Evolutionary conservation across 2,113 vertebrate genomes (phyloP).

Genomic region (Protomyctophum bolini): DNA sequence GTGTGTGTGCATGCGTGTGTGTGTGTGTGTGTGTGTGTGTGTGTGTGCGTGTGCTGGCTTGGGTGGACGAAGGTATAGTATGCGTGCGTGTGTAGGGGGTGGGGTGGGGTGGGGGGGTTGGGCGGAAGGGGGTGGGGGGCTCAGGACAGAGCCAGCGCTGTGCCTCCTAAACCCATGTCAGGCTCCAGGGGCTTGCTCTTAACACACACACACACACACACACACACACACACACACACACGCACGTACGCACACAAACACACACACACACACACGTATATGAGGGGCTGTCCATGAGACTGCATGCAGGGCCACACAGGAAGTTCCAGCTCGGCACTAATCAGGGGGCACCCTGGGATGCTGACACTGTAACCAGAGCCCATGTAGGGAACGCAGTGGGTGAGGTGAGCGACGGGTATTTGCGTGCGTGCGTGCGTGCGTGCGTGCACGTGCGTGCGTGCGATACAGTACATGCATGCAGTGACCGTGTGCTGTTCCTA

Average conservation of each 20-base stretch:
- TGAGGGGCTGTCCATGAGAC: constrained; percentile 40
- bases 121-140: constrained; percentile 16
- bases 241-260: constrained; percentile 15
- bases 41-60: too few relatives aligned
- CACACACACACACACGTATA: constrained; percentile 15
- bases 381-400: constrained; percentile 29
- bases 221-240: constrained; percentile 30
- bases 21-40: too few relatives aligned
- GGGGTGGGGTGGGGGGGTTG: neutral
- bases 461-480: neutral
- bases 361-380: constrained; percentile 66
- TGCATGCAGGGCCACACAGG: constrained; percentile 74
- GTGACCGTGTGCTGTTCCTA: too few relatives aligned
- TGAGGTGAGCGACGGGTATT: neutral
- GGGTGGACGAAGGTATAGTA: neutral
- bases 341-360: constrained; percentile 71
- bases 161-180: constrained; percentile 68
- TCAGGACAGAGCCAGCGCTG: constrained; percentile 69
- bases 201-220: constrained; percentile 11
- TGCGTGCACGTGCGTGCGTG: constrained; percentile 1
- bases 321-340: constrained; percentile 72
- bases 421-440: neutral
- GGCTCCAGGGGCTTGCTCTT: constrained; percentile 43
- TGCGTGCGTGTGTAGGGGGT: neutral
- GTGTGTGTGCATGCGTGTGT: neutral